Percentiles rank a stretch among this genome's conserved stretches.
Conservation (phyloP, 2,113 vertebrate species). For the Brachyhypopomus occidentalis region DNA sequence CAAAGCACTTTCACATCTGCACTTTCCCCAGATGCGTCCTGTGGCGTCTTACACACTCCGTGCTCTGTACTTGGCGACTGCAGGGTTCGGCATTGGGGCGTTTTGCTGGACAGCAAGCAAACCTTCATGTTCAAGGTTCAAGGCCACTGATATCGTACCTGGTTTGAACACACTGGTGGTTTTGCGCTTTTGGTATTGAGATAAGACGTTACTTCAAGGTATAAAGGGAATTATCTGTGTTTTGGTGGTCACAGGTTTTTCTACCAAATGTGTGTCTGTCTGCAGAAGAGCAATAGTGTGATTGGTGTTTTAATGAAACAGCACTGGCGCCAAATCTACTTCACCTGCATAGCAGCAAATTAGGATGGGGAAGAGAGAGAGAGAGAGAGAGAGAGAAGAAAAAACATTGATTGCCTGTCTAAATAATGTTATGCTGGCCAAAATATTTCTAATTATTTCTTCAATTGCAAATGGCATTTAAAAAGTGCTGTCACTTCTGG, state of each 20-base stretch:
- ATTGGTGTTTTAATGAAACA: conserved; percentile 47
- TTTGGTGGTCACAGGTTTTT: conserved; percentile 18
- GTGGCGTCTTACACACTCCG: conserved; percentile 53
- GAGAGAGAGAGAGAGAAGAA: conserved; percentile 39
- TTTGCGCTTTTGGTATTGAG: background rate
- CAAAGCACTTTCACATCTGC: conserved; percentile 42
- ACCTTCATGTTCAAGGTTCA: background rate
- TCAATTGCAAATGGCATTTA: conserved; percentile 62
- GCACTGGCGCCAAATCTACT: conserved; percentile 27
- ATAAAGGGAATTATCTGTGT: background rate
- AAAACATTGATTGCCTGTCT: conserved; percentile 61
- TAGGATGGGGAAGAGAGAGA: conserved; percentile 39
- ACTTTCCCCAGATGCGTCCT: conserved; percentile 55
- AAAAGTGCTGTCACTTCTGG: conserved; percentile 86
- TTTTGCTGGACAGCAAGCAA: conserved; percentile 26
- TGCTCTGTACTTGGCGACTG: conserved; percentile 49
- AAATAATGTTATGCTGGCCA: conserved; percentile 64
- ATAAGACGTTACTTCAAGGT: background rate
- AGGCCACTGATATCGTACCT: background rate
- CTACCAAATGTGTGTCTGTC: conserved; percentile 4
- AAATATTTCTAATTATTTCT: conserved; percentile 74
- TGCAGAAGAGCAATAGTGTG: conserved; percentile 1
- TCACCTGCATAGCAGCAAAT: conserved; percentile 52
- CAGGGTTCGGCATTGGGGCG: conserved; percentile 30
- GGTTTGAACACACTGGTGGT: conserved; percentile 16